These are phyloP conservation scores for Caenorhabditis macrosperma DNA, from an alignment of 2,888 invertebrate genomes.

Conservation along the genomic window DNA sequence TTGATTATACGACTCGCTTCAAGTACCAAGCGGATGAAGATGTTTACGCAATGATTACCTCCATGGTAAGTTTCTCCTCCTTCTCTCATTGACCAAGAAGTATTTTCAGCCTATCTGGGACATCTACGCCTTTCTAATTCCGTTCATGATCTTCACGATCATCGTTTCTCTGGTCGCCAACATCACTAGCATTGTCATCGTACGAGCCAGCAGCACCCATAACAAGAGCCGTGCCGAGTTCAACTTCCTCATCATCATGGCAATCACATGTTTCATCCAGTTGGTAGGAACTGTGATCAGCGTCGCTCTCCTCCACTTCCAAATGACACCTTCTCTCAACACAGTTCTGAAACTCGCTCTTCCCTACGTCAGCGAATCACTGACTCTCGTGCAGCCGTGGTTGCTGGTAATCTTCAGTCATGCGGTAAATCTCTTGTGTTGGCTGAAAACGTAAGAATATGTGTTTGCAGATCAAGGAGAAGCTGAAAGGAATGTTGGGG, in stretches of 20 bases:
- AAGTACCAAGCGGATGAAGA: background rate
- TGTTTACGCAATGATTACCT: background rate
- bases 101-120: background rate
- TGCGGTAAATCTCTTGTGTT: conserved; percentile 1
- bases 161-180: conserved; percentile 3
- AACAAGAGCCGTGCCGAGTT: background rate
- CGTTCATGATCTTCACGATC: background rate
- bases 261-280: conserved; percentile 11
- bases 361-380: conserved; percentile 21
- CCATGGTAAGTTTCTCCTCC: background rate
- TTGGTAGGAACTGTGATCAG: conserved; percentile 9
- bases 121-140: conserved; percentile 4
- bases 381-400: conserved; percentile 25
- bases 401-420: conserved; percentile 1
- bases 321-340: background rate
- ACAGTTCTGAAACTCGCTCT: background rate
- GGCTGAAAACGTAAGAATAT: background rate
- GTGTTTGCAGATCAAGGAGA: conserved; percentile 8
- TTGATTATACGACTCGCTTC: background rate
- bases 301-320: background rate
- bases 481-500: background rate
- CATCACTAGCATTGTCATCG: background rate
- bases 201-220: background rate
- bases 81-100: background rate
- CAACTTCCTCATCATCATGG: conserved; percentile 16